Evolutionary conservation across 2,797 vertebrate species (phyloP).

Genomic region (Ciconia nigra): DNA sequence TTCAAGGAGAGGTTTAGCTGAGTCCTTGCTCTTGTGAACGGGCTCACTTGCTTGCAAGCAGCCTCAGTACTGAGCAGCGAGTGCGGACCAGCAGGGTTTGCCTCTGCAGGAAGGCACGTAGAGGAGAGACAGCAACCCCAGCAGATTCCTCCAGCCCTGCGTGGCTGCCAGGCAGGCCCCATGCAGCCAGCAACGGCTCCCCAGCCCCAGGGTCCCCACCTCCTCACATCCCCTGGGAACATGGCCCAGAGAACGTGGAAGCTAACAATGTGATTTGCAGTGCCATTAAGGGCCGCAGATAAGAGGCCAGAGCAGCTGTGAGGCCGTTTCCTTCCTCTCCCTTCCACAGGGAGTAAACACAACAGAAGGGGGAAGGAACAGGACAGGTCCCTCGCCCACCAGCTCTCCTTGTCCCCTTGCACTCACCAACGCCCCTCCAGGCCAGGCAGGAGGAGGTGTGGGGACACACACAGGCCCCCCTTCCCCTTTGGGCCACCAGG

Average conservation of each 20-base stretch:
- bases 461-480: neutral
- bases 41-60: neutral
- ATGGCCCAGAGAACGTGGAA: neutral
- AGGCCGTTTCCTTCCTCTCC: constrained; percentile 53
- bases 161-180: neutral
- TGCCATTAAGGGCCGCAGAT: neutral
- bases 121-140: neutral
- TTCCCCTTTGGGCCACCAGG: neutral
- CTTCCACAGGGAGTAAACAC: constrained; percentile 41
- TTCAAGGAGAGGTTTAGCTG: neutral
- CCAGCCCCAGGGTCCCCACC: neutral
- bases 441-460: neutral
- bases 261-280: constrained; percentile 22
- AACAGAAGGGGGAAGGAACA: neutral
- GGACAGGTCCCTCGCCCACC: neutral
- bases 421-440: neutral
- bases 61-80: neutral
- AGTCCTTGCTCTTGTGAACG: neutral
- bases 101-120: fast-evolving
- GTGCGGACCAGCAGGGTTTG: neutral
- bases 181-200: neutral
- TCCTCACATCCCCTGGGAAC: neutral
- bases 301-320: neutral
- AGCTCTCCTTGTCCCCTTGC: neutral
- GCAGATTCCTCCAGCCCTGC: neutral